A percentile compares a stretch with the other conserved stretches of the same genome.
phyloP scores from a whole-genome alignment of 2,113 vertebrate genomes.

The Phylloscopus trochiloides region DNA sequence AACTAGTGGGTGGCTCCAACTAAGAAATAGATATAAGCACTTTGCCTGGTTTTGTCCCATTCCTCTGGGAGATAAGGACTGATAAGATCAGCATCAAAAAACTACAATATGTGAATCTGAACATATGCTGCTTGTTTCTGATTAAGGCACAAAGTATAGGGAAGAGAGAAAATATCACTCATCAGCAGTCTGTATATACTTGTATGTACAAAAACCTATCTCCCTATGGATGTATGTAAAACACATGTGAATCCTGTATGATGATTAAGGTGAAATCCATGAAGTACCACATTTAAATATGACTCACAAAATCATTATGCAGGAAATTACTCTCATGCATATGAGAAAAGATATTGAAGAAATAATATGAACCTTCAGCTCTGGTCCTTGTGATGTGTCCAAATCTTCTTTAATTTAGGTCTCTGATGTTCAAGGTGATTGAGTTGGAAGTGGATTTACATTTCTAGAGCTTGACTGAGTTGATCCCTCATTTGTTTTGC shows the following conservation, averaged over 20 bases:
- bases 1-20: not conserved
- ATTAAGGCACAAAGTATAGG: not conserved
- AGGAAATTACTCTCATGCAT: not conserved
- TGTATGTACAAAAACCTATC: not conserved
- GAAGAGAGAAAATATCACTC: not conserved
- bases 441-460: not conserved
- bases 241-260: not conserved
- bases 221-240: not conserved
- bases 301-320: not conserved
- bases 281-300: not conserved
- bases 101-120: not conserved
- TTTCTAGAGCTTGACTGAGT: not conserved
- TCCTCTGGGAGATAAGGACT: not conserved
- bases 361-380: not conserved
- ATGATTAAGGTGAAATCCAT: not conserved
- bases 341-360: not conserved
- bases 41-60: not conserved
- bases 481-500: not conserved
- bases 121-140: not conserved
- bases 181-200: not conserved
- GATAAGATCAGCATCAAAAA: not conserved
- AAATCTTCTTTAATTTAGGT: not conserved
- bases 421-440: not conserved
- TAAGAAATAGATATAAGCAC: not conserved
- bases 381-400: not conserved